Evolutionary conservation across 2,797 vertebrate genomes (phyloP).

Genomic region (Garrulus glandarius): DNA sequence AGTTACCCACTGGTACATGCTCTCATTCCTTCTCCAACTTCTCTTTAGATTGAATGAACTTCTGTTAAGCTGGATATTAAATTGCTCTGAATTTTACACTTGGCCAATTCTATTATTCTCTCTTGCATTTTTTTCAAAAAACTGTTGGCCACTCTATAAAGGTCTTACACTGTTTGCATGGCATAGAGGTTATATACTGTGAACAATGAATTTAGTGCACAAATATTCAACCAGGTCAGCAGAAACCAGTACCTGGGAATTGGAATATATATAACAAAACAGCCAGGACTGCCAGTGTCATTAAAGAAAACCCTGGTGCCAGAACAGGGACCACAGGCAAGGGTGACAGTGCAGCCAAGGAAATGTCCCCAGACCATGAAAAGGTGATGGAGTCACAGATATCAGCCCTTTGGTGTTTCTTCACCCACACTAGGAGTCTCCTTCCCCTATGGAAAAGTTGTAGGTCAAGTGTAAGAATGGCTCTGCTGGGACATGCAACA

Average conservation of each 20-base stretch:
- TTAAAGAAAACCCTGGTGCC: neutral
- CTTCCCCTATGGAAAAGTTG: neutral
- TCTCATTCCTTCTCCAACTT: neutral
- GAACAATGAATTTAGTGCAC: neutral
- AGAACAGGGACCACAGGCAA: neutral
- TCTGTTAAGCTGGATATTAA: neutral
- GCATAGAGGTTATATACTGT: neutral
- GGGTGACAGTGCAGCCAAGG: neutral
- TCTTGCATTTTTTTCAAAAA: neutral
- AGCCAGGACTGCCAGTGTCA: neutral
- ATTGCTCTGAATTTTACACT: neutral
- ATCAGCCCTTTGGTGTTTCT: neutral
- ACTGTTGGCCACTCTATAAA: neutral
- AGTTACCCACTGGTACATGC: neutral
- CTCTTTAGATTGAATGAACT: constrained; percentile 1
- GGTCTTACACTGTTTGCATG: neutral
- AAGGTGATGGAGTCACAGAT: neutral
- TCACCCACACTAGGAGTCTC: neutral
- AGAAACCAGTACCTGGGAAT: neutral
- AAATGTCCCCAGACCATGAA: neutral
- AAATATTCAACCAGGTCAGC: neutral
- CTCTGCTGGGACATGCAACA: neutral
- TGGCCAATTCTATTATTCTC: neutral
- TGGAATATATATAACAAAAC: neutral
- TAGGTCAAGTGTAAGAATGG: neutral